Conservation (phyloP, 2,888 invertebrate genomes). For the Pocota personata region DNA sequence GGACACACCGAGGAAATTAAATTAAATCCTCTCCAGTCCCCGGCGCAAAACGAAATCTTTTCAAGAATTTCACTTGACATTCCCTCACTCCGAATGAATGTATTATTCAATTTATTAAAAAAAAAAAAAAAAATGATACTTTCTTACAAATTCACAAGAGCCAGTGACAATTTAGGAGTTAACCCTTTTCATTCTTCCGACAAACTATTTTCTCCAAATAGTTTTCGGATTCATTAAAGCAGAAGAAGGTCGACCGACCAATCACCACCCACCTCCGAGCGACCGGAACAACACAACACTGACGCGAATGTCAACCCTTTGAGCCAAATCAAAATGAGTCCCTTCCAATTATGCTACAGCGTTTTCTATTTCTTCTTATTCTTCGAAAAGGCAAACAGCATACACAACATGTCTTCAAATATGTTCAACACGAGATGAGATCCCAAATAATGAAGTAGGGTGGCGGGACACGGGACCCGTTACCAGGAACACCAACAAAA, state of each 20-base stretch:
- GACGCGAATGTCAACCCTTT: slow-evolving; percentile 36
- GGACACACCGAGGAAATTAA: slow-evolving; percentile 20
- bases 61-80: slow-evolving; percentile 37
- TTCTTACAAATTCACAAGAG: slow-evolving; percentile 27
- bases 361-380: neutral
- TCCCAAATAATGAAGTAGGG: neutral
- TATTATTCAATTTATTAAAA: slow-evolving; percentile 58
- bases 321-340: slow-evolving; percentile 41
- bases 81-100: slow-evolving; percentile 15
- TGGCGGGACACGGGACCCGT: neutral
- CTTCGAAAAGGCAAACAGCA: neutral
- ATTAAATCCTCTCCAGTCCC: slow-evolving; percentile 8
- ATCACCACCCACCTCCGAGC: neutral
- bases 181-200: slow-evolving; percentile 46
- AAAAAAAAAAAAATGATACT: slow-evolving; percentile 1
- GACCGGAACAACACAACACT: neutral
- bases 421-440: slow-evolving; percentile 28
- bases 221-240: slow-evolving; percentile 54
- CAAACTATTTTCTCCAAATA: slow-evolving; percentile 50
- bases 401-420: slow-evolving; percentile 21
- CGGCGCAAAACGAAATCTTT: slow-evolving; percentile 3
- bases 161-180: slow-evolving; percentile 33
- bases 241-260: slow-evolving; percentile 35
- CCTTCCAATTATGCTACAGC: slow-evolving; percentile 33
- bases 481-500: neutral